Base-by-base conservation (phyloP, 1,140 invertebrate genomes). In the Adelges cooleyi region DNA sequence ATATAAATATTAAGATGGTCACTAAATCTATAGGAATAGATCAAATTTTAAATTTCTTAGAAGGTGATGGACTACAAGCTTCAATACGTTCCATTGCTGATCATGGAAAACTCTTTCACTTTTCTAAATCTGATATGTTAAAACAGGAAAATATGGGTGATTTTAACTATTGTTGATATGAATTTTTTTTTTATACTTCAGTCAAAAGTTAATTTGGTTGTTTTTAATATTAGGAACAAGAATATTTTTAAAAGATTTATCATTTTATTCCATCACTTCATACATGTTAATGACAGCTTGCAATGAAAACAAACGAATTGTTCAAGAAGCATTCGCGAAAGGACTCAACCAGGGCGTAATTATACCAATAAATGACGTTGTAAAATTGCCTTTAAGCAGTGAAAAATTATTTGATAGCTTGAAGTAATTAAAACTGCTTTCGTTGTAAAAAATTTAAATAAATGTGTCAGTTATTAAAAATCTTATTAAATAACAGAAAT, bases 1-100 rank as follows among this genome's bases (percentile, higher is more conserved):
- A 62, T 22, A 10, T 62, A 5, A 15, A 62, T 15, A n/a, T 62
- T 5, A 62, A 20, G 18, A 20, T 20, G 17, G 20, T 62, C 18
- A 46, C 38, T 23, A 27, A 48, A 8, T 20, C 56, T 0, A 59
- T 13, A 13, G 42, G 40, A 2, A 15, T 62, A 9, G 40, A 62
- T 33, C n/a, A 46, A 6, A 20, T 62, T 29, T 62, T 62, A 4
- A 62, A 62, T 17, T 62, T 48, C 29, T 48, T 46, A 25, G 44
- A 10, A 13, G 40, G 40, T 3, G 3, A 44, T 3, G 17, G 38
- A 15, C 44, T 62, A 3, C 4, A 48, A 13, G 10, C 56, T 15
- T 23, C 56, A 1, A 10, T 18, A 15, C 38, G 40, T 1, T 3
- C 25, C 11, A 2, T 22, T 2, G 42, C 56, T 0, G 0, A 9